Evolutionary conservation across 2,888 invertebrate genomes (phyloP), one percentile per base, ranked within the genome.

Genomic region (Metallyticus violacea): DNA sequence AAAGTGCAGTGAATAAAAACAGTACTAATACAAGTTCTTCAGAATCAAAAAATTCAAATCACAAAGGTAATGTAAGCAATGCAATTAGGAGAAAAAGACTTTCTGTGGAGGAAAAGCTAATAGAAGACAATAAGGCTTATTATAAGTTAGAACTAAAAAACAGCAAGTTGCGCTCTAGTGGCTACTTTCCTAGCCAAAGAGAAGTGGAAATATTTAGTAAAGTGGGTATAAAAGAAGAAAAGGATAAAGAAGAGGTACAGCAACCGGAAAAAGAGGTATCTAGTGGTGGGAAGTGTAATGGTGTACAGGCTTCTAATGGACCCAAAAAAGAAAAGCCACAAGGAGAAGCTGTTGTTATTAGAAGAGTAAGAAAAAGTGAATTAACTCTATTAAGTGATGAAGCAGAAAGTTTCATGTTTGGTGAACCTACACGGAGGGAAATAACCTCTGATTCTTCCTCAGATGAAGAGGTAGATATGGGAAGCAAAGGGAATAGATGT

Each of bases 341-440:
- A 40, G 81, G 77, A 77, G 85, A 87, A 81, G 7, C 29, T n/a
- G 62, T 30, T 7, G 80, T 80, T 22, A 26, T 85, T 15, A 87
- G 84, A 26, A 85, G 76, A 25, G 82, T 81, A 6, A 82, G 87
- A 27, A 82, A 79, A 85, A 78, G 78, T 82, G 96, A 97, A 91
- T 90, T 97, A 84, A 94, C 95, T 0, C 94, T 95, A 84, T 91
- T 97, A 82, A 97, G 96, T 90, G 96, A 97, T 89, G 97, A 97
- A 91, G 97, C 97, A 0, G 97, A 97, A 90, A 97, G 96, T 89
- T 97, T 97, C 90, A 95, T 97, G 94, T 97, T 97, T 90, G 92
- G 93, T 5, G 93, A 93, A 87, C 96, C 97, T 0, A 26, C 80
- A 9, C 77, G 85, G 26, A 77, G 27, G 9, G 85, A 82, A 2